These are phyloP conservation scores for Xylota sylvarum DNA, from an alignment of 2,888 invertebrate genomes.

Conservation along the genomic window DNA sequence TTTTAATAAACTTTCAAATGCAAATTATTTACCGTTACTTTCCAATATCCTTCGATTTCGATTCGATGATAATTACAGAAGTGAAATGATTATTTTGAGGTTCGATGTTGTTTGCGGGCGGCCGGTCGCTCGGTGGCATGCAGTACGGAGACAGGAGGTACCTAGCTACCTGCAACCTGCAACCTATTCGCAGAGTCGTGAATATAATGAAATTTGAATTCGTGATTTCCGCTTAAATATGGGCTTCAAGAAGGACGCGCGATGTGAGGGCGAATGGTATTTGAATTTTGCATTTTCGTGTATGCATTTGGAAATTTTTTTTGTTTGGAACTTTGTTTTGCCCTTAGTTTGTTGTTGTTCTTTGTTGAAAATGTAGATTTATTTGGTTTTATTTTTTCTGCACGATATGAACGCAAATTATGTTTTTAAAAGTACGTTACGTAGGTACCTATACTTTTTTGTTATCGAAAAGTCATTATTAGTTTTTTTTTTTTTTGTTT, in stretches of 20 bases:
- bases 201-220: slow-evolving; percentile 75
- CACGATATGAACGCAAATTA: slow-evolving; percentile 55
- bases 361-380: slow-evolving; percentile 20
- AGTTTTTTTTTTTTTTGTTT: slow-evolving; percentile 37
- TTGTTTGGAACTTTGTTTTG: slow-evolving; percentile 50
- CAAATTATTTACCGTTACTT: slow-evolving; percentile 77
- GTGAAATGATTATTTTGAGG: slow-evolving; percentile 76
- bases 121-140: background rate
- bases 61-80: slow-evolving; percentile 75
- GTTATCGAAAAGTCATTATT: slow-evolving; percentile 71
- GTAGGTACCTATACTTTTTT: too few relatives aligned
- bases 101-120: slow-evolving; percentile 61
- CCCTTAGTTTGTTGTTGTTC: slow-evolving; percentile 41
- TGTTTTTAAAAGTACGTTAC: slow-evolving; percentile 42
- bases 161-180: background rate
- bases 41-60: slow-evolving; percentile 77
- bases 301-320: slow-evolving; percentile 50
- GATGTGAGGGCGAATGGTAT: slow-evolving; percentile 15
- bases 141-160: slow-evolving; percentile 23
- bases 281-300: slow-evolving; percentile 71
- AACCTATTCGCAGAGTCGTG: slow-evolving; percentile 56
- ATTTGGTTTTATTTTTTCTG: slow-evolving; percentile 34
- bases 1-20: slow-evolving; percentile 77
- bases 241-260: slow-evolving; percentile 46
- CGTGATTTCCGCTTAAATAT: slow-evolving; percentile 71